These are phyloP conservation scores for Salvelinus namaycush DNA, from an alignment of 2,113 vertebrate species.

Conservation along the genomic window DNA sequence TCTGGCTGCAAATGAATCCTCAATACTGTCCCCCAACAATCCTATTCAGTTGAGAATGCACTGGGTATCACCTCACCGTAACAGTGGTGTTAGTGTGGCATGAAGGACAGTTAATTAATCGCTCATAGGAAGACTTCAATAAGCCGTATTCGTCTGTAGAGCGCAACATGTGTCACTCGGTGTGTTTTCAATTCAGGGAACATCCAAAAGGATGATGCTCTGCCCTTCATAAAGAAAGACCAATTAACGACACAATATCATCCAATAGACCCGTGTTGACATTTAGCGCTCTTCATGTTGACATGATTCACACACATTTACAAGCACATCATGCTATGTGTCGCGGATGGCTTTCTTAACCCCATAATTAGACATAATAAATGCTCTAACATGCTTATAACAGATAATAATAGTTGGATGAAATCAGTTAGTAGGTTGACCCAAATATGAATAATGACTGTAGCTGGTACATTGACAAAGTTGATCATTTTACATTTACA, in stretches of 20 bases:
- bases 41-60: neutral
- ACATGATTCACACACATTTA: neutral
- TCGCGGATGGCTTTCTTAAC: too few species aligned
- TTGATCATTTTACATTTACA: too few species aligned
- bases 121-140: neutral
- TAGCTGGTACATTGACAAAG: too few species aligned
- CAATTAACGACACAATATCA: too few species aligned
- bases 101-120: neutral
- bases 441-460: too few species aligned
- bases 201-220: neutral
- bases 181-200: neutral
- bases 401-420: too few species aligned
- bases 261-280: too few species aligned
- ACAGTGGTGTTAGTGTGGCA: neutral
- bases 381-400: too few species aligned
- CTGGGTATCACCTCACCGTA: neutral
- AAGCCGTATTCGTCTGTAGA: neutral
- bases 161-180: neutral
- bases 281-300: neutral
- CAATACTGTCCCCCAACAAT: neutral
- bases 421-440: too few species aligned
- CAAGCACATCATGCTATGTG: too few species aligned
- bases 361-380: too few species aligned
- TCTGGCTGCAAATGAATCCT: neutral
- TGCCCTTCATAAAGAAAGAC: neutral